Conservation (phyloP, 53 echinoderm and acorn worm genomes). For the Arbacia lixula region DNA sequence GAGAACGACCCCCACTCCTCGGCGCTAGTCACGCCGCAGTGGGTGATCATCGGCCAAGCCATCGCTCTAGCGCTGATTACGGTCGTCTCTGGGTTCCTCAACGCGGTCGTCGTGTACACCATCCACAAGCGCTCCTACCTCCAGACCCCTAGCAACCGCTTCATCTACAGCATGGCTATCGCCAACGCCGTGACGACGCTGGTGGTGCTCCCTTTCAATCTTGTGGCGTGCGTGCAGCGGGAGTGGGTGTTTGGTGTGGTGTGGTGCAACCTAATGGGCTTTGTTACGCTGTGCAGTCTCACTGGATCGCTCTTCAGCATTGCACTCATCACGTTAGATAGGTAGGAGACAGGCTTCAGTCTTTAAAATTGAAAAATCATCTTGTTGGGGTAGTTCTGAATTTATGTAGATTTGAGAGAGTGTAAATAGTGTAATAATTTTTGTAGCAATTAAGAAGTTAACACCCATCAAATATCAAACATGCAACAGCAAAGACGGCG, state of each 20-base stretch:
- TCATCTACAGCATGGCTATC: slow-evolving; percentile 77
- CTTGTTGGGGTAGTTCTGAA: too few relatives aligned
- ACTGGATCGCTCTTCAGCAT: slow-evolving; percentile 31
- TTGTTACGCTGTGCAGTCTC: slow-evolving; percentile 15
- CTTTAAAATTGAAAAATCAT: too few relatives aligned
- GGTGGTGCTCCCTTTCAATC: slow-evolving; percentile 80
- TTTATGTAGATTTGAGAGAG: too few relatives aligned
- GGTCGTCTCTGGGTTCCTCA: slow-evolving; percentile 70
- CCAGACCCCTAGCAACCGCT: slow-evolving; percentile 82
- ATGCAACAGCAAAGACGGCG: too few relatives aligned
- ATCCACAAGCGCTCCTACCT: slow-evolving; percentile 83
- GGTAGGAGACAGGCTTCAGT: too few relatives aligned
- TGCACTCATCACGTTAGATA: slow-evolving; percentile 38
- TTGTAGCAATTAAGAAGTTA: too few relatives aligned
- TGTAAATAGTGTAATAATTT: too few relatives aligned
- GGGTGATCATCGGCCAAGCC: slow-evolving; percentile 56
- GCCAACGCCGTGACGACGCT: slow-evolving; percentile 71
- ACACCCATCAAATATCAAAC: too few relatives aligned
- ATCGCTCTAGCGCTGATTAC: slow-evolving; percentile 66
- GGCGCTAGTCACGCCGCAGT: neutral
- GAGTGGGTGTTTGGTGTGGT: slow-evolving; percentile 79
- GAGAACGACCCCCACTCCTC: too few relatives aligned
- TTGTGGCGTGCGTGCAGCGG: slow-evolving; percentile 65
- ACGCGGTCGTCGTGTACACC: slow-evolving; percentile 70
- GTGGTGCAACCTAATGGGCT: slow-evolving; percentile 48